Percentiles rank a stretch among this genome's conserved stretches.
Evolutionary conservation across 2,888 invertebrate species (phyloP).

Genomic region (Protophormia terraenovae): DNA sequence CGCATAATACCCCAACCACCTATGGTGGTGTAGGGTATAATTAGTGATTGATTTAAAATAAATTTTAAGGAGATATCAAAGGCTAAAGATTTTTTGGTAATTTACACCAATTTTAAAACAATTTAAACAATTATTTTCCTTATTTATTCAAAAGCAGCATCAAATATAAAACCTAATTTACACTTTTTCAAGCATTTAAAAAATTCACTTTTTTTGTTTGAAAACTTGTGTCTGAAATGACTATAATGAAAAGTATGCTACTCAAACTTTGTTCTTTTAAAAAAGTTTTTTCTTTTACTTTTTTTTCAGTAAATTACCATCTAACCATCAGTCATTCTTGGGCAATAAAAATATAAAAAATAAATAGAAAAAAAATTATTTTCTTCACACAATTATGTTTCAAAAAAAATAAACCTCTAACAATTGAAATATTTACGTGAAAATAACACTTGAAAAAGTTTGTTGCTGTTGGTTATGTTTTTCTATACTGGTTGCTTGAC

Average conservation of each 20-base stretch:
- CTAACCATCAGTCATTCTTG: conserved; percentile 56
- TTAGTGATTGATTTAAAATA: too few relatives aligned
- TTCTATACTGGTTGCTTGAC: conserved; percentile 5
- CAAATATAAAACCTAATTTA: conserved; percentile 8
- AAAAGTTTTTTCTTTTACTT: neutral
- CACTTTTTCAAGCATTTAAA: conserved; percentile 23
- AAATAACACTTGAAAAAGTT: conserved; percentile 51
- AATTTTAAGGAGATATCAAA: too few relatives aligned
- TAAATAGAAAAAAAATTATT: neutral
- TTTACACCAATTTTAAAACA: neutral
- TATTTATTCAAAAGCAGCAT: neutral
- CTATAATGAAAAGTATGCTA: conserved; percentile 39
- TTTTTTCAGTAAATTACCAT: conserved; percentile 55
- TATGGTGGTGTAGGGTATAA: too few relatives aligned
- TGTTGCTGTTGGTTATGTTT: conserved; percentile 8
- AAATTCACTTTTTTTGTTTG: conserved; percentile 3
- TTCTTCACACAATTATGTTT: conserved; percentile 54
- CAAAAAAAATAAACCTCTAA: conserved; percentile 16
- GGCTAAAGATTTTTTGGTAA: neutral
- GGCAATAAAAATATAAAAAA: conserved; percentile 48
- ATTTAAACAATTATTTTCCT: neutral
- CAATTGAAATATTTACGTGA: conserved; percentile 62
- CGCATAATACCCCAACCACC: too few relatives aligned
- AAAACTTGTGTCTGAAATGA: conserved; percentile 42
- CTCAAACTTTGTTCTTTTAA: conserved; percentile 16